These are phyloP conservation scores for Protobothrops flavoviridis DNA, from an alignment of 2,113 vertebrate genomes.

Conservation along the genomic window DNA sequence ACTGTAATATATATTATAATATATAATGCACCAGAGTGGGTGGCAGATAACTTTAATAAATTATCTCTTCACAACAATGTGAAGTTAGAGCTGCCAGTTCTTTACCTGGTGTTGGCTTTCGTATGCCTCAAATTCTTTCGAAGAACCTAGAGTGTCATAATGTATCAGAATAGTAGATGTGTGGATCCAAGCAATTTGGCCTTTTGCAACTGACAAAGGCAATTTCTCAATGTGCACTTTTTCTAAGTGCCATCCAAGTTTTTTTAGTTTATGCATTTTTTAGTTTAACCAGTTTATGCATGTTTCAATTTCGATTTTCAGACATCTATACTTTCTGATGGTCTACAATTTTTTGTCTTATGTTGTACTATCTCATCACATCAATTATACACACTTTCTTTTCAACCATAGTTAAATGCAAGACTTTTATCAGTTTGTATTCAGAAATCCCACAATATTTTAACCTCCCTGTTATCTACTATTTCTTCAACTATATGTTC, in stretches of 20 bases:
- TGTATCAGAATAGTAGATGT: not conserved
- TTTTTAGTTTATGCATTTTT: not conserved
- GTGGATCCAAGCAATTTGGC: not conserved
- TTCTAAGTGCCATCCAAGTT: not conserved
- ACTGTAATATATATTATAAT: not conserved
- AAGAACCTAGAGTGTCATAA: not conserved
- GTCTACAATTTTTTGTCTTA: not conserved
- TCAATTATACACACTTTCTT: not conserved
- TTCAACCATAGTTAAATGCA: not conserved
- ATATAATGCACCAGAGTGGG: not conserved
- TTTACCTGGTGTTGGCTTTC: not conserved
- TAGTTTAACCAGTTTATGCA: not conserved
- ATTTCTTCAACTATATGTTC: too few relatives aligned
- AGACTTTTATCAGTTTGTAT: too few relatives aligned
- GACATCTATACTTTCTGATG: not conserved
- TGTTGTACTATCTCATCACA: not conserved
- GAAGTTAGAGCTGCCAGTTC: not conserved
- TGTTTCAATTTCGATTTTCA: not conserved
- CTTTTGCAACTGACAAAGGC: not conserved
- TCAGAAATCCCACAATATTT: too few relatives aligned
- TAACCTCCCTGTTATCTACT: too few relatives aligned
- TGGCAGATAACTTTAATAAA: not conserved
- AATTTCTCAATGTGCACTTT: not conserved
- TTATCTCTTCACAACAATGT: not conserved
- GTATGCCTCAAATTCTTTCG: not conserved